These are phyloP conservation scores for Scaptomyza tumidula DNA, from an alignment of 2,888 invertebrate species.

Conservation along the genomic window DNA sequence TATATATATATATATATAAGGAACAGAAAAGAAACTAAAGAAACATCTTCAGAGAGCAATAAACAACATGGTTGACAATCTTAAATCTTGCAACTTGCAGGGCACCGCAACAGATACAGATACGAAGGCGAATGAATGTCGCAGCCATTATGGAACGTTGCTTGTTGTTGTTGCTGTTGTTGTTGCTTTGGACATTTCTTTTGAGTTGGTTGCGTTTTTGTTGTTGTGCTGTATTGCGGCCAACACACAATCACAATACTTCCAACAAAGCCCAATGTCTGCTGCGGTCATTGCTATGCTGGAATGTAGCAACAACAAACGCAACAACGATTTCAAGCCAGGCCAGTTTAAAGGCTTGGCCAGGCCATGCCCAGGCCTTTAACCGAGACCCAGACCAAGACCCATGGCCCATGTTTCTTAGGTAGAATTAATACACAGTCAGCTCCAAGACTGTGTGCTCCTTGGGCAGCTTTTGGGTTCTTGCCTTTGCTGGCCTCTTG, in stretches of 20 bases:
- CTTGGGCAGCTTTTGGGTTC: constrained; percentile 18
- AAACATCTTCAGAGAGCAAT: constrained; percentile 78
- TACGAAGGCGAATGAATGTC: constrained; percentile 79
- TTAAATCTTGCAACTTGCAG: constrained; percentile 75
- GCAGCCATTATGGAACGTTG: constrained; percentile 74
- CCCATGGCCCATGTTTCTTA: constrained; percentile 45
- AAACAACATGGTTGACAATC: constrained; percentile 82
- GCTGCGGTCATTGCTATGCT: constrained; percentile 78
- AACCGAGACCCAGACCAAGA: constrained; percentile 32
- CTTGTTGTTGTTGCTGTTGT: constrained; percentile 23
- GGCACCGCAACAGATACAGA: constrained; percentile 63
- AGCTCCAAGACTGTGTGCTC: constrained; percentile 38
- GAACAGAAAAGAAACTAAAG: constrained; percentile 46
- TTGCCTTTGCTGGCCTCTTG: constrained; percentile 47
- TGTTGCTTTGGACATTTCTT: constrained; percentile 58
- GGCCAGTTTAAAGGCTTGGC: constrained; percentile 75
- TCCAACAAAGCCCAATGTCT: constrained; percentile 56
- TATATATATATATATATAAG: constrained; percentile 25
- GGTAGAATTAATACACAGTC: constrained; percentile 56
- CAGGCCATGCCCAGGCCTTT: constrained; percentile 32
- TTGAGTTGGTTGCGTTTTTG: constrained; percentile 39
- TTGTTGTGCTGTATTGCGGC: constrained; percentile 7
- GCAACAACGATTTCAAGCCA: constrained; percentile 31
- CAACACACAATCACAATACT: constrained; percentile 61
- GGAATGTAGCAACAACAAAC: constrained; percentile 65